These are phyloP conservation scores for Ommatoiulus sabulosus DNA, from an alignment of 2,888 invertebrate species.

Conservation along the genomic window DNA sequence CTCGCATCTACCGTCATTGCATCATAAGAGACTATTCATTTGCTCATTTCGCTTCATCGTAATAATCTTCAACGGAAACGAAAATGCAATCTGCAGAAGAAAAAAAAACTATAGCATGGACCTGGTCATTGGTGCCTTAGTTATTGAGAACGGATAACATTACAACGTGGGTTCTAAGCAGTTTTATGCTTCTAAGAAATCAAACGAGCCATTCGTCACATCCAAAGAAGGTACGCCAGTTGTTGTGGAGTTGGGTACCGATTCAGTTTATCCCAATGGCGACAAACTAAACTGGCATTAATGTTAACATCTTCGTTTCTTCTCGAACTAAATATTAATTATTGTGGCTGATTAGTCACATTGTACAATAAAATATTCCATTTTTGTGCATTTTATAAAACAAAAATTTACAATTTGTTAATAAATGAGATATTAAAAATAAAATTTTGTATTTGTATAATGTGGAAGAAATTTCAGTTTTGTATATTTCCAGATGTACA, in stretches of 20 bases:
- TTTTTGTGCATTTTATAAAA: conserved; percentile 58
- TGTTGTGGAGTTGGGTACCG: not conserved
- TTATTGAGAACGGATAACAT: conserved; percentile 37
- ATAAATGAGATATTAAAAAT: conserved; percentile 48
- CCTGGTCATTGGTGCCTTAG: conserved; percentile 50
- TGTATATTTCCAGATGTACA: not conserved
- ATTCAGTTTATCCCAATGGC: conserved; percentile 45
- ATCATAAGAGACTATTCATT: conserved; percentile 45
- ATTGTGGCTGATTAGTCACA: conserved; percentile 44
- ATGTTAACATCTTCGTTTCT: conserved; percentile 52
- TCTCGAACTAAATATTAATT: conserved; percentile 45
- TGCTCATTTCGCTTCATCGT: conserved; percentile 51
- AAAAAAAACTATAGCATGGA: conserved; percentile 46
- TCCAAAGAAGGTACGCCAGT: conserved; percentile 42
- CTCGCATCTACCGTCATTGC: conserved; percentile 47
- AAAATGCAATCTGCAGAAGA: conserved; percentile 48
- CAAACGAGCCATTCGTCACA: conserved; percentile 45
- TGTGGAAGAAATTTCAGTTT: not conserved
- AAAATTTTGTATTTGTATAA: not conserved
- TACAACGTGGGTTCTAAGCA: conserved; percentile 37
- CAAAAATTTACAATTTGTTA: conserved; percentile 57
- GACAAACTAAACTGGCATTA: conserved; percentile 49
- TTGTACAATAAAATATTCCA: conserved; percentile 52
- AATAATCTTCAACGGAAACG: conserved; percentile 37
- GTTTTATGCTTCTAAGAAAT: conserved; percentile 45